phyloP scores from a whole-genome alignment of 2,113 vertebrate species.

The Pavo muticus region DNA sequence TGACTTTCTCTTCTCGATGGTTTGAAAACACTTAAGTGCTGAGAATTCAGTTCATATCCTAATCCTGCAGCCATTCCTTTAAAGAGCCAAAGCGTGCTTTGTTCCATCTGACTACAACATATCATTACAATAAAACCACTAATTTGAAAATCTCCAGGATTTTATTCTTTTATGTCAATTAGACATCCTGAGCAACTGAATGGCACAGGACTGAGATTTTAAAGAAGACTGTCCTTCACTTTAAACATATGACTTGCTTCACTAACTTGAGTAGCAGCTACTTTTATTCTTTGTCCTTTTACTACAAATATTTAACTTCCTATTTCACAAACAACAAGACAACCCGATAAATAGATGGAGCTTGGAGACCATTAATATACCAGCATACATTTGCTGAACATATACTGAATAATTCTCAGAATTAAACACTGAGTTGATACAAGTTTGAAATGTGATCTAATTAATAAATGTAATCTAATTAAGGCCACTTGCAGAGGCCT shows the following conservation, averaged over 20 bases:
- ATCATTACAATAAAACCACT: background rate
- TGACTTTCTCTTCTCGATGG: slow-evolving; percentile 26
- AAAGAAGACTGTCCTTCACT: background rate
- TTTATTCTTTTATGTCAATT: background rate
- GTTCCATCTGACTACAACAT: background rate
- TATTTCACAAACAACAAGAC: background rate
- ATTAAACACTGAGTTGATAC: background rate
- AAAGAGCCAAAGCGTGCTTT: background rate
- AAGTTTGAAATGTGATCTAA: background rate
- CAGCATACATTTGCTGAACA: accelerated
- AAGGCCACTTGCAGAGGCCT: background rate
- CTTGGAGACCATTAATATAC: background rate
- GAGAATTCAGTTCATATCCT: slow-evolving; percentile 15
- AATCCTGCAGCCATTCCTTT: background rate
- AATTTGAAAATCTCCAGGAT: background rate
- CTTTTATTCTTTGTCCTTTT: background rate
- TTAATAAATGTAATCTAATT: background rate
- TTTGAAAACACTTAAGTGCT: slow-evolving; percentile 30
- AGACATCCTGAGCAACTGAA: background rate
- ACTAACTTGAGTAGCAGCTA: background rate
- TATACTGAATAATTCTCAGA: background rate
- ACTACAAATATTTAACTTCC: background rate
- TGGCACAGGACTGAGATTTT: background rate
- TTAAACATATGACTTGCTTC: background rate
- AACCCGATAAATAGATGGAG: background rate